phyloP scores from a whole-genome alignment of 2,797 vertebrate genomes.

The Euthynnus affinis region DNA sequence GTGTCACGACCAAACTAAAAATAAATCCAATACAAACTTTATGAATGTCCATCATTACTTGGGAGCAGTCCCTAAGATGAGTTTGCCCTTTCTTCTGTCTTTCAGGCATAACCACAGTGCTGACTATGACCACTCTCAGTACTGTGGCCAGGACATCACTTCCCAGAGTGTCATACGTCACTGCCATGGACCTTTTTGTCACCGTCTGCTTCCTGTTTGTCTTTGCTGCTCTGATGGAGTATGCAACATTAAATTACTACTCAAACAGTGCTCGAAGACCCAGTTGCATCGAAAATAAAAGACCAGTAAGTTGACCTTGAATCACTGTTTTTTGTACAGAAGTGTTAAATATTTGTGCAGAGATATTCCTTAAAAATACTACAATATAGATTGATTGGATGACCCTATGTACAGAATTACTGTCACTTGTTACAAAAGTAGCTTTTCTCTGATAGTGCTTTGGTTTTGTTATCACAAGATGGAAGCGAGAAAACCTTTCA shows the following conservation, averaged over 20 bases:
- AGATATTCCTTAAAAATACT: neutral
- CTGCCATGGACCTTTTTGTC: slow-evolving; percentile 98
- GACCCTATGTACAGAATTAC: neutral
- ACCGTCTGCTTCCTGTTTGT: slow-evolving; percentile 98
- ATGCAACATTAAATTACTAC: slow-evolving; percentile 96
- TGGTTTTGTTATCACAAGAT: slow-evolving; percentile 35
- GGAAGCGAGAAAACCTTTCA: slow-evolving; percentile 36
- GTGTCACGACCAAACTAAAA: neutral
- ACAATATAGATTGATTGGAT: slow-evolving; percentile 14
- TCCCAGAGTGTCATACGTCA: slow-evolving; percentile 96
- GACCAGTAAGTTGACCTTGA: slow-evolving; percentile 73
- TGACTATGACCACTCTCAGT: slow-evolving; percentile 98
- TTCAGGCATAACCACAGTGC: slow-evolving; percentile 95
- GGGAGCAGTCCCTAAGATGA: neutral
- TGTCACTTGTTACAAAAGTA: slow-evolving; percentile 29
- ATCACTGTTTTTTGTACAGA: neutral
- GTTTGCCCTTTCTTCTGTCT: slow-evolving; percentile 14
- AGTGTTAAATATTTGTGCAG: neutral
- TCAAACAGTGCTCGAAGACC: slow-evolving; percentile 89
- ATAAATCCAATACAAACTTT: neutral
- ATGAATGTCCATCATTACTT: neutral
- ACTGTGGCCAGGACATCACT: slow-evolving; percentile 94
- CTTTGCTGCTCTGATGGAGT: slow-evolving; percentile 98
- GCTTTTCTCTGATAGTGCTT: slow-evolving; percentile 28
- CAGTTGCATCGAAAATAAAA: slow-evolving; percentile 87